A percentile compares a stretch with the other conserved stretches of the same genome.
Conservation (phyloP, 2,888 invertebrate species). For the Macroteleia sp. region DNA sequence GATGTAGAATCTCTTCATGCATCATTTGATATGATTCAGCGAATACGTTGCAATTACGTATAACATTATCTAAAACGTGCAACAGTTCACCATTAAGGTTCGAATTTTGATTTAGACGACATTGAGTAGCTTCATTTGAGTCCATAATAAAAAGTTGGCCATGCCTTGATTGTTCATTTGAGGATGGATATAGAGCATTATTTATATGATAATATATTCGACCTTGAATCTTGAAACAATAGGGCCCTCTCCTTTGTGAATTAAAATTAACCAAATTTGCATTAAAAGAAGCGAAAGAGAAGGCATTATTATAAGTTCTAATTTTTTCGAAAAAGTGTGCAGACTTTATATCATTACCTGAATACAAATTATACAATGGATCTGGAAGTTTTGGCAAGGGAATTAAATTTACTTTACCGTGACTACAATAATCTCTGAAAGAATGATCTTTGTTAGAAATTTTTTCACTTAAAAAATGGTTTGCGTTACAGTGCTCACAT, state of each 20-base stretch:
- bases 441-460: conserved; percentile 18
- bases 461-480: conserved; percentile 5
- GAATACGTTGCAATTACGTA: conserved; percentile 4
- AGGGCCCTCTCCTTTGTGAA: too few relatives aligned
- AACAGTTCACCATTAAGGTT: conserved; percentile 4
- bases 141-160: neutral
- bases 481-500: conserved; percentile 32
- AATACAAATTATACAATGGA: conserved; percentile 8
- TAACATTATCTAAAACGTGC: conserved; percentile 1
- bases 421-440: conserved; percentile 32
- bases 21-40: conserved; percentile 10
- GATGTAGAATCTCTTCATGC: conserved; percentile 3
- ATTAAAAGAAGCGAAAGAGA: neutral
- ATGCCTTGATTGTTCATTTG: neutral
- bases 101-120: neutral
- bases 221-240: too few relatives aligned
- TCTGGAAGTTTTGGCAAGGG: conserved; percentile 2
- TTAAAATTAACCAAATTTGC: too few relatives aligned
- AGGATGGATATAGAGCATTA: neutral
- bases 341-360: conserved; percentile 13
- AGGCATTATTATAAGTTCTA: conserved; percentile 8
- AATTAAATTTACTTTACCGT: conserved; percentile 16
- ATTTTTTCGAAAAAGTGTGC: conserved; percentile 15
- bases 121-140: neutral
- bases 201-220: neutral